Evolutionary conservation across 2,888 invertebrate genomes (phyloP), one percentile per base, ranked within the genome.

Genomic region (Cecidostiba fungosa): DNA sequence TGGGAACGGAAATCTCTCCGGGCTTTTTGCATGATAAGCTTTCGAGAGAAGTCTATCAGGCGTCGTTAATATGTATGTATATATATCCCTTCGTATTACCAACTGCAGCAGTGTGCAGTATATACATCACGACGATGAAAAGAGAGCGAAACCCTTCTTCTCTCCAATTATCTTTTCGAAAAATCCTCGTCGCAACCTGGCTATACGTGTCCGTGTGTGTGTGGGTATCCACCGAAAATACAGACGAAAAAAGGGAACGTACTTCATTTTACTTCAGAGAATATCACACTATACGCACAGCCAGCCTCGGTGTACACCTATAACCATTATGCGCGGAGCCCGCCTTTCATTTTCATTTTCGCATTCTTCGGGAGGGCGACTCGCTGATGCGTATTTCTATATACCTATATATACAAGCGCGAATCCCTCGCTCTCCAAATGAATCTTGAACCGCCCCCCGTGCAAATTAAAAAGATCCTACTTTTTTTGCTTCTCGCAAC

Each of bases 391-490:
- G 4, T 54, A 19, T n/a, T 19, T n/a, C 6, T 10, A 62, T 43
- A 66, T 23, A 29, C 5, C 39, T 84, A 26, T 66, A 14, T 69
- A n/a, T n/a, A 66, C 66, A 29, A 8, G n/a, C 32, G 54, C n/a
- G 36, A 36, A 70, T 70, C 70, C 72, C 72, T 36, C 32, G 12
- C 12, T 29, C 12, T 29, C 43, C 70, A 66, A 85, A 77, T 79
- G 85, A 74, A 74, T 82, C 80, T 77, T 85, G 43, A 81, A 81
- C 29, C 69, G 47, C 32, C 59, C 74, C 10, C 23, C n/a, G 77
- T 36, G 78, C 69, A 85, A 85, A 85, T 85, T 82, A 82, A 82
- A 82, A 85, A 82, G 59, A 85, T 78, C 74, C 78, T 29, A 74
- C 62, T 78, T 77, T 78, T 77, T 77, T 72, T 36, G 36, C 72